These are phyloP conservation scores for Aphelocoma coerulescens DNA, from an alignment of 2,113 vertebrate species.

Conservation along the genomic window DNA sequence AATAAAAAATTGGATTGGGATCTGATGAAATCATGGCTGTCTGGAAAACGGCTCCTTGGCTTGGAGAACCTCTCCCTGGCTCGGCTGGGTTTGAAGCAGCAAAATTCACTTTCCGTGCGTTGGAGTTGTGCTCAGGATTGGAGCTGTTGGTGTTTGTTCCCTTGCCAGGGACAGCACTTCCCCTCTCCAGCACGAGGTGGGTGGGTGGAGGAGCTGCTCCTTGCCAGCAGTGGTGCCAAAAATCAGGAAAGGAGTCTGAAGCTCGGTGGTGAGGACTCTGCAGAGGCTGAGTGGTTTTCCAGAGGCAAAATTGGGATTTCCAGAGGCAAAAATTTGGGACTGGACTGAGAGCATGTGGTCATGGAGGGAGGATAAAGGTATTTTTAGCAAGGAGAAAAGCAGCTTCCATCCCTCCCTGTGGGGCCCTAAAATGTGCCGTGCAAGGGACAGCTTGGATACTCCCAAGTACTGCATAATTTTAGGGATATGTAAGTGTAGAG, in stretches of 20 bases:
- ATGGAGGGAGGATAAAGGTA: neutral
- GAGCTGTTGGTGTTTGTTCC: neutral
- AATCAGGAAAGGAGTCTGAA: neutral
- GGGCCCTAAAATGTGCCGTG: neutral
- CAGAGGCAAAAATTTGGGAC: neutral
- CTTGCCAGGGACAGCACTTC: neutral
- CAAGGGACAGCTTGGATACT: neutral
- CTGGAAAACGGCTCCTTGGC: neutral
- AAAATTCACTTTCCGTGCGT: neutral
- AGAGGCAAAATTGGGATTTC: neutral
- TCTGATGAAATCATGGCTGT: neutral
- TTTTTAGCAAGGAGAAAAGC: conserved; percentile 2
- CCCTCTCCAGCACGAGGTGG: neutral
- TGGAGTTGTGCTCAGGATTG: neutral
- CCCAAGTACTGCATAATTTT: neutral
- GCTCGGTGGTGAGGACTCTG: neutral
- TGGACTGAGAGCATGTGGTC: neutral
- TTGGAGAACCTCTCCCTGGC: neutral
- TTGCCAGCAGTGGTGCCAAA: neutral
- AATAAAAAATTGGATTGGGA: neutral
- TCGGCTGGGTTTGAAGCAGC: neutral
- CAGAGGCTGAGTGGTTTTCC: neutral
- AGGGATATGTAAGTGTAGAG: neutral
- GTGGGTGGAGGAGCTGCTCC: neutral
- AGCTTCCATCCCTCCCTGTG: neutral